These are phyloP conservation scores for Troilus luridus DNA, from an alignment of 2,888 invertebrate species.

Conservation along the genomic window DNA sequence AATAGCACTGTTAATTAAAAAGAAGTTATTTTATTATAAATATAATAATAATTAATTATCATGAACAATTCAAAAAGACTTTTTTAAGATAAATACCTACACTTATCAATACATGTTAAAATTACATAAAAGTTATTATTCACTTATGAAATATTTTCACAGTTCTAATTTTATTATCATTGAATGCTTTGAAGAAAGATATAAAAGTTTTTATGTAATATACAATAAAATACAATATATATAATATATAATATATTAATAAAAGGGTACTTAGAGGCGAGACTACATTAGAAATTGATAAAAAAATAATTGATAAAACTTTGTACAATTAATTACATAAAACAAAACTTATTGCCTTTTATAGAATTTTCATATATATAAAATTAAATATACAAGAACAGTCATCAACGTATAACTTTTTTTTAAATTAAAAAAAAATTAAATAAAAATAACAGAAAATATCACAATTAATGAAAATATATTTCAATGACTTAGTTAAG, in stretches of 20 bases:
- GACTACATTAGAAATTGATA: constrained; percentile 23
- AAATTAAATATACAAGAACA: neutral
- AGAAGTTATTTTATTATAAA: constrained; percentile 20
- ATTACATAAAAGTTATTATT: neutral
- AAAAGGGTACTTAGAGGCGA: neutral
- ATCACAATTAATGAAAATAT: constrained; percentile 33
- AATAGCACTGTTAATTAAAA: neutral
- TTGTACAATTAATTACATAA: constrained; percentile 33
- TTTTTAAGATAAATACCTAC: neutral
- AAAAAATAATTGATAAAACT: constrained; percentile 41
- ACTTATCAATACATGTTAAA: neutral
- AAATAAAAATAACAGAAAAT: neutral
- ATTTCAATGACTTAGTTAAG: constrained; percentile 7
- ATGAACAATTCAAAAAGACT: neutral
- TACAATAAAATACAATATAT: no score
- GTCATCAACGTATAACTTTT: neutral
- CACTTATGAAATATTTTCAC: neutral
- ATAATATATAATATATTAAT: no score
- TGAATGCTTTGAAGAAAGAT: neutral
- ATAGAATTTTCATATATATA: neutral
- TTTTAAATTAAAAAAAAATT: neutral
- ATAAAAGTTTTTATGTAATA: neutral
- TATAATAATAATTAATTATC: neutral
- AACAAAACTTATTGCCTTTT: neutral
- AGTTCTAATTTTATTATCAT: neutral